Evolutionary conservation across 35 echinoderm and acorn worm species (phyloP), one percentile per base, ranked within the genome.

Genomic region (Apostichopus parvimensis): DNA sequence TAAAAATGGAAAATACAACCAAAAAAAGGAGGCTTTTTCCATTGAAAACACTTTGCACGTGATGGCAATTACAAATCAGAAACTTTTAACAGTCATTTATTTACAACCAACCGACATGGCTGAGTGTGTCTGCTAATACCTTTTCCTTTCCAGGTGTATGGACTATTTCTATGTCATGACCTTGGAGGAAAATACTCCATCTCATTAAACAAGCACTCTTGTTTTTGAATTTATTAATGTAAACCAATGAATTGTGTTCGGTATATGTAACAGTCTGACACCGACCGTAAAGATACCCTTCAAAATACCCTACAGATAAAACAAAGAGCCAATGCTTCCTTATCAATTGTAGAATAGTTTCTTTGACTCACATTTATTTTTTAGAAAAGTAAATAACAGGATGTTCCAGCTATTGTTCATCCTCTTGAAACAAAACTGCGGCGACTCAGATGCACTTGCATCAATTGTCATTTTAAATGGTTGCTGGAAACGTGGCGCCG

Each of bases 131-230:
- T 60, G 57, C 57, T 60, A 60, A 60, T 11, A 60, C 57, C 0
- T 60, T 60, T 60, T 60, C 57, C 11, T 60, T 60, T 60, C 57
- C 24, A 34, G 17, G 6, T 53, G 4, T 84, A 25, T 78, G 28
- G 15, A 18, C 54, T 53, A 56, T 84, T 8, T 84, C 9, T 25
- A 53, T 10, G n/a, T 34, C 52, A n/a, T 84, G 8, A 53, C 54
- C 6, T 28, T 84, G 6, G 45, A 57, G n/a, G 18, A n/a, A 18
- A 53, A 53, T 84, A 25, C 24, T 53, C 78, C 78, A 80, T 53
- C 78, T 80, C 78, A 80, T 80, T 15, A 80, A 80, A 28, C 78
- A 24, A 34, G 78, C 78, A 80, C 23, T 80, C 23, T 80, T 80
- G 23, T 80, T 80, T 80, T 80, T 77, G 17, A 77, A 77, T 26